These are phyloP conservation scores for Sphaerophoria rueppellii DNA, from an alignment of 2,888 invertebrate species.

Conservation along the genomic window DNA sequence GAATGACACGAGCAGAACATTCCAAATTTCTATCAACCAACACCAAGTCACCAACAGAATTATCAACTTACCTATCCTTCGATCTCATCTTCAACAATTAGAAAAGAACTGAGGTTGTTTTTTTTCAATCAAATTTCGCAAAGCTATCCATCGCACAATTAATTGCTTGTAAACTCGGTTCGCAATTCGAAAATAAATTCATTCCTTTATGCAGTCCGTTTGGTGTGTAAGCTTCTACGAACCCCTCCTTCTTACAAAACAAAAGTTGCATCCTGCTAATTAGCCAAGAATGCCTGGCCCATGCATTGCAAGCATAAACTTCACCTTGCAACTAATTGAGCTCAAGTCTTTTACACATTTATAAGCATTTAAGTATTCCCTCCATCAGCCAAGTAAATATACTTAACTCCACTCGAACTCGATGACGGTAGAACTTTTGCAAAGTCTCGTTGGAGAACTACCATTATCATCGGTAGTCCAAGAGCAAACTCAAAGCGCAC, in stretches of 20 bases:
- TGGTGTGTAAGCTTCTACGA: not conserved
- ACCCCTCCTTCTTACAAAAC: constrained; percentile 8
- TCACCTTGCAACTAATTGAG: constrained; percentile 47
- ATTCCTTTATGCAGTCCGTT: not conserved
- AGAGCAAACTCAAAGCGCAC: not conserved
- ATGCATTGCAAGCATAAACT: constrained; percentile 19
- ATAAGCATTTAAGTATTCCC: not conserved
- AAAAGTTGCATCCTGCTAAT: constrained; percentile 51
- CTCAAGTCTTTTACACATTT: constrained; percentile 15
- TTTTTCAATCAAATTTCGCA: not conserved
- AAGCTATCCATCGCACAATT: not conserved
- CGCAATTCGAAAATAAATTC: constrained; percentile 40
- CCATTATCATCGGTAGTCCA: not conserved
- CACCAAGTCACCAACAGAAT: too few species aligned
- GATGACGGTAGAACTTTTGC: not conserved
- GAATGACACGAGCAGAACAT: too few species aligned
- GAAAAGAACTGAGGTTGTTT: too few species aligned
- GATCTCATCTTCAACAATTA: too few species aligned
- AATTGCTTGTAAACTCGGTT: constrained; percentile 65
- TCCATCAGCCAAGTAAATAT: not conserved
- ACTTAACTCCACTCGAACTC: not conserved
- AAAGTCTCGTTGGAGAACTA: not conserved
- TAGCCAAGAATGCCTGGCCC: constrained; percentile 53
- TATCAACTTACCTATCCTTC: too few species aligned
- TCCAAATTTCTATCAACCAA: too few species aligned